phyloP scores from a whole-genome alignment of 2,797 vertebrate genomes.

The Natrix natrix region DNA sequence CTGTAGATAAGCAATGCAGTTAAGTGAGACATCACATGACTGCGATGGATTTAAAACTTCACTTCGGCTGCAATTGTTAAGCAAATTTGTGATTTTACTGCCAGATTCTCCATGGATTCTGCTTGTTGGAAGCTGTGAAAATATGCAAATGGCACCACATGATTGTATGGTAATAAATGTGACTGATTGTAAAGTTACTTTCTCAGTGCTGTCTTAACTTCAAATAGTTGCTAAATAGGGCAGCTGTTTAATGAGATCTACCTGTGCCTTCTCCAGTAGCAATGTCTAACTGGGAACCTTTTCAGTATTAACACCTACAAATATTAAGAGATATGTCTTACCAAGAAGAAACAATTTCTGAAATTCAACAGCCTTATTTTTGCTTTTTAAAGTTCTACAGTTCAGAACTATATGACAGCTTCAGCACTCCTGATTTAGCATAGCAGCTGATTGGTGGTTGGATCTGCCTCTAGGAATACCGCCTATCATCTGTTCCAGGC shows the following conservation, averaged over 20 bases:
- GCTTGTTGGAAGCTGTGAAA: neutral
- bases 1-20: neutral
- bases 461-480: no score
- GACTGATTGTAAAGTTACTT: neutral
- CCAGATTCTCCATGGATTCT: neutral
- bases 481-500: no score
- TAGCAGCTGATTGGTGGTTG: no score
- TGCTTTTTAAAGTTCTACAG: neutral
- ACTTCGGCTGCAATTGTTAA: neutral
- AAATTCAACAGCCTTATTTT: conserved; percentile 1
- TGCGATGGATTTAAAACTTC: neutral
- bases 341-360: rapidly evolving
- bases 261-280: neutral
- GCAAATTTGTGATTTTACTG: neutral
- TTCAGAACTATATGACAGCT: neutral
- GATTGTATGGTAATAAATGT: neutral
- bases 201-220: neutral
- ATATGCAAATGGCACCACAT: neutral
- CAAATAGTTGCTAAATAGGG: neutral
- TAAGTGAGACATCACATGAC: neutral
- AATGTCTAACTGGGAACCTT: neutral
- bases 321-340: neutral
- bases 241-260: neutral
- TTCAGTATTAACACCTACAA: neutral
- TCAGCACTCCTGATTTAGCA: no score